A percentile compares a stretch with the other conserved stretches of the same genome.
phyloP scores from a whole-genome alignment of 2,113 vertebrate species.

The Piaya cayana region DNA sequence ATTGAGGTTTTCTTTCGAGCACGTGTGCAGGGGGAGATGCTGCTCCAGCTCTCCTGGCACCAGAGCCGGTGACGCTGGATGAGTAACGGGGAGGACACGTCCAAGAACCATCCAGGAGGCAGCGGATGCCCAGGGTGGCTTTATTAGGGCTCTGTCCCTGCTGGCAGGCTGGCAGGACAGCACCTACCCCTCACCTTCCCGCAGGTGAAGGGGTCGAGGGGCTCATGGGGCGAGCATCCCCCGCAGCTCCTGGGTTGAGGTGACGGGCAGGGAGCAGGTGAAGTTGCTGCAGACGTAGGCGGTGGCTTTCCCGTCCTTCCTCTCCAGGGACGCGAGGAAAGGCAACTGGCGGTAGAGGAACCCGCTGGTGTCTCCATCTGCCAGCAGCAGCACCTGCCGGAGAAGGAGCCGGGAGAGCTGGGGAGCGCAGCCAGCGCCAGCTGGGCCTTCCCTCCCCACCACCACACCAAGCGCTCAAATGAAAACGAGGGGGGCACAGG shows the following conservation, averaged over 20 bases:
- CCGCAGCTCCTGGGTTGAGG: conserved; percentile 82
- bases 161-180: no score
- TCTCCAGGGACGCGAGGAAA: conserved; percentile 79
- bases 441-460: background rate
- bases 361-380: conserved; percentile 76
- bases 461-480: no score
- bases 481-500: accelerated
- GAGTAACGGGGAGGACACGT: background rate
- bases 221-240: conserved; percentile 75
- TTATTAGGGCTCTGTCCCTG: background rate
- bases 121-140: background rate
- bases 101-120: background rate
- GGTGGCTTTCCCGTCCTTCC: conserved; percentile 80
- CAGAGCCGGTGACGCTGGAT: no score
- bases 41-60: background rate
- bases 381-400: conserved; percentile 86
- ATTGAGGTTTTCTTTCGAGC: background rate
- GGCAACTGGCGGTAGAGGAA: conserved; percentile 86
- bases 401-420: background rate
- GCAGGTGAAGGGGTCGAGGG: background rate
- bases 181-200: background rate
- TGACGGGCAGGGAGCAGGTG: conserved; percentile 86
- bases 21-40: accelerated
- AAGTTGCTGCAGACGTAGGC: conserved; percentile 90
- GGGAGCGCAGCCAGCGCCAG: background rate